A percentile compares a stretch with the other conserved stretches of the same genome.
Conservation (phyloP, 2,113 vertebrate species). For the Prinia subflava region DNA sequence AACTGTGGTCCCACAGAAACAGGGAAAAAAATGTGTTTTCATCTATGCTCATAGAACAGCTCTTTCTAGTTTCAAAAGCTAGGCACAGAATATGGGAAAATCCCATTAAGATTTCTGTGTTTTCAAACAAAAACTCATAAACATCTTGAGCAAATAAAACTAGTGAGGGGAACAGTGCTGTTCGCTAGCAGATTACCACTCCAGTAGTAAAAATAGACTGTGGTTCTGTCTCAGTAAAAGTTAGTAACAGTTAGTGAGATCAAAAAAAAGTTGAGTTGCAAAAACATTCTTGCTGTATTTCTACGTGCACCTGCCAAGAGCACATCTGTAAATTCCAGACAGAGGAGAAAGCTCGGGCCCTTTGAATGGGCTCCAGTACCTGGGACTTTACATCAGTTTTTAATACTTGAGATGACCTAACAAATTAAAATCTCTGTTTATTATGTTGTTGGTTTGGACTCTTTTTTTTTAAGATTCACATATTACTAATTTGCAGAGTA, state of each 20-base stretch:
- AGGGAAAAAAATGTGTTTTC: neutral
- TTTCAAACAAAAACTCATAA: constrained; percentile 29
- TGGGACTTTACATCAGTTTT: neutral
- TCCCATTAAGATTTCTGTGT: neutral
- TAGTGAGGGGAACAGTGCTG: neutral
- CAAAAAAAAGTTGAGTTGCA: neutral
- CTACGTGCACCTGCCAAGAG: neutral
- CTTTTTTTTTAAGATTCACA: neutral
- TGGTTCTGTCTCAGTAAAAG: neutral
- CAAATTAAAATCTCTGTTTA: neutral
- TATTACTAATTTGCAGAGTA: accelerated
- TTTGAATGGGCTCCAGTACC: neutral
- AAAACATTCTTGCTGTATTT: neutral
- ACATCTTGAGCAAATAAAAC: constrained; percentile 10
- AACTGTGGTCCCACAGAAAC: neutral
- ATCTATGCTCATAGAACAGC: neutral
- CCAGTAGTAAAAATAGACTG: neutral
- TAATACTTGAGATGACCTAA: neutral
- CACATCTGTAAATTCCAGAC: neutral
- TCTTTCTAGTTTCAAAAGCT: neutral
- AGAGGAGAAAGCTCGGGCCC: neutral
- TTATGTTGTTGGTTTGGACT: neutral
- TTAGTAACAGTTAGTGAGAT: neutral
- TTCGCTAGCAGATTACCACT: neutral
- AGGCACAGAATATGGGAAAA: neutral